Evolutionary conservation across 2,797 vertebrate genomes (phyloP).

Genomic region (Paratrypauchen microcephalus): DNA sequence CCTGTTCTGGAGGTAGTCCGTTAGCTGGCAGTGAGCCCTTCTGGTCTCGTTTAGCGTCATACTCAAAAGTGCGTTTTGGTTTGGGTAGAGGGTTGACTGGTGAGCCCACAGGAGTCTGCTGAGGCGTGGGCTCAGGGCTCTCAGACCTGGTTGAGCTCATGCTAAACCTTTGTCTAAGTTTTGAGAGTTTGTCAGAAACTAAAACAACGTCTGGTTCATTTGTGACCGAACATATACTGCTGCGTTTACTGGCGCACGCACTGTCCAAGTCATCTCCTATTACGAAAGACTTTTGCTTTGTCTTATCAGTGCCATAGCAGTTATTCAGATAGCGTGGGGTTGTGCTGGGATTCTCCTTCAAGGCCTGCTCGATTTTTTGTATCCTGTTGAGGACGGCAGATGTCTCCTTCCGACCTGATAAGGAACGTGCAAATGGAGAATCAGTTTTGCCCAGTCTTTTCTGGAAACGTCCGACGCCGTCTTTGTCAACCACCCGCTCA

Average conservation of each 20-base stretch:
- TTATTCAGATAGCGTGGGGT: constrained; percentile 91
- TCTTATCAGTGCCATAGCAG: constrained; percentile 90
- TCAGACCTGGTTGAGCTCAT: constrained; percentile 72
- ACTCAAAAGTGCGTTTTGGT: constrained; percentile 98
- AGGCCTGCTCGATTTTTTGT: constrained; percentile 95
- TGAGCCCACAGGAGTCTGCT: constrained; percentile 71
- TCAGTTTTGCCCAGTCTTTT: constrained; percentile 84
- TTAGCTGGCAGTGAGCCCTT: constrained; percentile 81
- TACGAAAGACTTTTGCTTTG: constrained; percentile 82
- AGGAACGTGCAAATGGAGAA: constrained; percentile 78
- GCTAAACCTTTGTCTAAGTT: constrained; percentile 79
- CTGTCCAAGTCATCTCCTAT: constrained; percentile 80
- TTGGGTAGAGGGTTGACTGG: constrained; percentile 95
- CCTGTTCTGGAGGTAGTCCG: constrained; percentile 87
- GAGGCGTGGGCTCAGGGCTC: constrained; percentile 73
- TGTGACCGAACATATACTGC: constrained; percentile 76
- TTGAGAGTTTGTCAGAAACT: constrained; percentile 80
- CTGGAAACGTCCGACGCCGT: constrained; percentile 84
- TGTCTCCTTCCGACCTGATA: constrained; percentile 85
- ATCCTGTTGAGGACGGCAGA: constrained; percentile 96
- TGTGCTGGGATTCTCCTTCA: constrained; percentile 91
- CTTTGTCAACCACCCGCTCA: constrained; percentile 81
- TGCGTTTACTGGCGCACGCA: constrained; percentile 78
- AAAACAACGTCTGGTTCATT: constrained; percentile 80
- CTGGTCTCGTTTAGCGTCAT: constrained; percentile 90